Base-by-base conservation (phyloP, 2,888 invertebrate species). In the Caenorhabditis imperialis region DNA sequence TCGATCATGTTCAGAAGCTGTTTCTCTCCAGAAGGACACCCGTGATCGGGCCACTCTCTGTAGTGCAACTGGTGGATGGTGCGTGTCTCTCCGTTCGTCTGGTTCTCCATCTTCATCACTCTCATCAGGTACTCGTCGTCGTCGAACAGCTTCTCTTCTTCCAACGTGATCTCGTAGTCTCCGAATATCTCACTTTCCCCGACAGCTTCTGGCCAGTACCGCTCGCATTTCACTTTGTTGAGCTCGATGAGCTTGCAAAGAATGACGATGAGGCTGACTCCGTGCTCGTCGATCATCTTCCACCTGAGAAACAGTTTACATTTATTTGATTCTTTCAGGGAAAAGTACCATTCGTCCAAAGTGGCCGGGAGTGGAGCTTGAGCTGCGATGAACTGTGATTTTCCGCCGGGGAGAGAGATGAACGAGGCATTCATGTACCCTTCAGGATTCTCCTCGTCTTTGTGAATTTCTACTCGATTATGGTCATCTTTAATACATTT, bases 1-100 rank as follows among this genome's bases (percentile, higher is more conserved):
- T 84, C 82, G 38, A 86, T 79, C 78, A 84, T 82, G 35, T 79
- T 78, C 45, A 85, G 65, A 20, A 86, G 62, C 27, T 85, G 82
- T n/a, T 73, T 63, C 27, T 79, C 80, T 1, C 84, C 82, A 8
- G 81, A 60, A 2, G 85, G 85, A 61, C 84, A 84, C 0, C 84
- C 83, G 65, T 85, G 85, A 70, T 84, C 85, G n/a, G 85, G 85
- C 85, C 85, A 86, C 63, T 86, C 85, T 67, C 57, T 73, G 60
- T 85, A 86, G 70, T 86, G 84, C 20, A 86, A 57, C 50, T 86
- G 86, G 50, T 79, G 55, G 18, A 85, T 50, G 6, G 42, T 71
- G 10, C 75, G 58, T 7, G 48, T 67, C 27, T 69, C 76, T 47
- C 69, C 69, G 7, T 74, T 79, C 18, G 61, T 65, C 23, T 55